These are phyloP conservation scores for Panurus biarmicus DNA, from an alignment of 2,113 vertebrate species.

Conservation along the genomic window DNA sequence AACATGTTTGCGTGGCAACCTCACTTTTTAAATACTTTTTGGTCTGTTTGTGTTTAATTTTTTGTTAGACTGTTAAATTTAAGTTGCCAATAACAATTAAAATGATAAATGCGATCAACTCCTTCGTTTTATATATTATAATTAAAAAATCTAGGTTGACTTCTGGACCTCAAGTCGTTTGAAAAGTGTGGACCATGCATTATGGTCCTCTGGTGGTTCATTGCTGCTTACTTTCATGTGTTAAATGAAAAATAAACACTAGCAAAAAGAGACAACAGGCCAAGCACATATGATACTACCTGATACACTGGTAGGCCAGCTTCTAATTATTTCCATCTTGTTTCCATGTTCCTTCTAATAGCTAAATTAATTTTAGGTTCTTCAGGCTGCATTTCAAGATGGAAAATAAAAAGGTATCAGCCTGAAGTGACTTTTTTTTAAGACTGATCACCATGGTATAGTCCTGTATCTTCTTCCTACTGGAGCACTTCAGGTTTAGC, in stretches of 20 bases:
- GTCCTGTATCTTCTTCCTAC: background rate
- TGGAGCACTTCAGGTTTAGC: background rate
- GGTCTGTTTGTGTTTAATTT: background rate
- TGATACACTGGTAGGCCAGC: background rate
- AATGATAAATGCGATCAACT: background rate
- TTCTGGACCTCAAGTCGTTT: background rate
- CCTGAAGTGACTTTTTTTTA: background rate
- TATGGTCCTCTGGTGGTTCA: background rate
- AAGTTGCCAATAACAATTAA: background rate
- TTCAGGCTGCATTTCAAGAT: background rate
- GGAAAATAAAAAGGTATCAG: background rate
- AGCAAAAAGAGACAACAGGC: background rate
- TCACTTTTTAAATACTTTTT: background rate
- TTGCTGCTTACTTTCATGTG: background rate
- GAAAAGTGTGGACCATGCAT: background rate
- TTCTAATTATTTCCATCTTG: background rate
- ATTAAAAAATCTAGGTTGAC: background rate
- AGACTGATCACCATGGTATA: background rate
- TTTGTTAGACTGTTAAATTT: background rate
- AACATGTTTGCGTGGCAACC: background rate
- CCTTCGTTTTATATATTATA: background rate
- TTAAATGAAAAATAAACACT: background rate
- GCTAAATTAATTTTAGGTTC: background rate
- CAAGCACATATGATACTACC: background rate
- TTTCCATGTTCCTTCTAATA: background rate